Base-by-base conservation (phyloP, 2,888 invertebrate genomes). In the Eupithecia dodoneata region DNA sequence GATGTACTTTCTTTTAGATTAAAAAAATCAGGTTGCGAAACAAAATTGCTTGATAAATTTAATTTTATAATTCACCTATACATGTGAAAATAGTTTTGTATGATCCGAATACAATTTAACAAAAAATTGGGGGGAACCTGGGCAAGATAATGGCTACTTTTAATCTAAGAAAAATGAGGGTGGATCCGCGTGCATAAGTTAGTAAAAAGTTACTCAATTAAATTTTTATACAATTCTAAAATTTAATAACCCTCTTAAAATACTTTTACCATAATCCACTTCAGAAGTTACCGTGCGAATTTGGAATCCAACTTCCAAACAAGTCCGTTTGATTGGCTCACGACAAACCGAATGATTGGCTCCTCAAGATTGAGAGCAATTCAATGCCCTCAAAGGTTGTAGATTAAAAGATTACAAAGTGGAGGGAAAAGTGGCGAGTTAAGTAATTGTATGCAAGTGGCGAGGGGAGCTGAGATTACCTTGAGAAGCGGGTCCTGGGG, bases 401-500 rank as follows among this genome's bases (percentile, higher is more conserved):
- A 77, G 80, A 80, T 79, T 80, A 81, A 80, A 83, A 83, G 83
- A 83, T 81, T 81, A 76, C 81, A 79, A 79, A 81, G 78, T 79
- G 75, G 79, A 75, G 76, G 47, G 72, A 78, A 74, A 83, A 87
- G 87, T 85, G 86, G 86, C 85, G 81, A 87, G 87, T 87, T 87
- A 88, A 87, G 88, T 87, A 87, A 88, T 88, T 87, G 88, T 88
- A 88, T 88, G 88, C 87, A 87, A 87, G 86, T 83, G 85, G 78
- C 73, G 77, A 78, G 85, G 83, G 85, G 83, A 82, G 52, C 18
- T 49, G 72, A 83, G 82, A 82, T 77, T 76, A 78, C 81, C 80
- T 76, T 79, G 74, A 79, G 83, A 85, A 72, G 45, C 47, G 49
- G 41, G 69, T 45, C 59, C 44, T 70, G 13, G 86, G 79, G 81